phyloP scores from a whole-genome alignment of 1,140 invertebrate species.

The Drosophila sucinea region DNA sequence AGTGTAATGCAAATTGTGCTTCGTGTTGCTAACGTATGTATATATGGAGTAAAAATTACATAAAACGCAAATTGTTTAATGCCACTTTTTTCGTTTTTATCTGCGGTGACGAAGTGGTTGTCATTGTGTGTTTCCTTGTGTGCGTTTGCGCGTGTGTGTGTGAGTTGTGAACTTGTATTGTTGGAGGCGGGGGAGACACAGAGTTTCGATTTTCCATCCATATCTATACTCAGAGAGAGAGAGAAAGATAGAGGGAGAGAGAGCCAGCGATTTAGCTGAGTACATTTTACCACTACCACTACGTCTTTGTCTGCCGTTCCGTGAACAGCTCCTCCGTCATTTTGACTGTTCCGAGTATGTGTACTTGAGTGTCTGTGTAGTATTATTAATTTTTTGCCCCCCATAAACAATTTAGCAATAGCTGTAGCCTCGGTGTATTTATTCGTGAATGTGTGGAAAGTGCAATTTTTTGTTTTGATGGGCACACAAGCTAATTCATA shows the following conservation, averaged over 20 bases:
- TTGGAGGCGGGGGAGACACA: slow-evolving; percentile 51
- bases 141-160: slow-evolving; percentile 37
- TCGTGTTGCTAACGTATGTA: slow-evolving; percentile 47
- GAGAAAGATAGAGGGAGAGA: slow-evolving; percentile 32
- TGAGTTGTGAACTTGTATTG: slow-evolving; percentile 69
- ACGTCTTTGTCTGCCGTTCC: slow-evolving; percentile 69
- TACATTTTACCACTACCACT: slow-evolving; percentile 61
- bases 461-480: slow-evolving; percentile 38
- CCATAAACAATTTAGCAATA: slow-evolving; percentile 47
- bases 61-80: slow-evolving; percentile 70
- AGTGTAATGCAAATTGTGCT: slow-evolving; percentile 63
- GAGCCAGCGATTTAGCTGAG: slow-evolving; percentile 51
- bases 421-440: slow-evolving; percentile 24
- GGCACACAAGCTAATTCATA: slow-evolving; percentile 26
- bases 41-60: slow-evolving; percentile 62
- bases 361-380: slow-evolving; percentile 45
- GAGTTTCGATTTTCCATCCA: slow-evolving; percentile 77
- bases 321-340: slow-evolving; percentile 58
- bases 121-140: slow-evolving; percentile 66
- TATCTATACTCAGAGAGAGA: slow-evolving; percentile 59
- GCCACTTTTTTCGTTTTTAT: slow-evolving; percentile 65
- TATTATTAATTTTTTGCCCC: slow-evolving; percentile 59
- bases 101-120: slow-evolving; percentile 77
- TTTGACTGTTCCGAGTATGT: slow-evolving; percentile 38
- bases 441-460: slow-evolving; percentile 41